Conservation (phyloP, 2,113 vertebrate genomes). For the Archocentrus centrarchus region DNA sequence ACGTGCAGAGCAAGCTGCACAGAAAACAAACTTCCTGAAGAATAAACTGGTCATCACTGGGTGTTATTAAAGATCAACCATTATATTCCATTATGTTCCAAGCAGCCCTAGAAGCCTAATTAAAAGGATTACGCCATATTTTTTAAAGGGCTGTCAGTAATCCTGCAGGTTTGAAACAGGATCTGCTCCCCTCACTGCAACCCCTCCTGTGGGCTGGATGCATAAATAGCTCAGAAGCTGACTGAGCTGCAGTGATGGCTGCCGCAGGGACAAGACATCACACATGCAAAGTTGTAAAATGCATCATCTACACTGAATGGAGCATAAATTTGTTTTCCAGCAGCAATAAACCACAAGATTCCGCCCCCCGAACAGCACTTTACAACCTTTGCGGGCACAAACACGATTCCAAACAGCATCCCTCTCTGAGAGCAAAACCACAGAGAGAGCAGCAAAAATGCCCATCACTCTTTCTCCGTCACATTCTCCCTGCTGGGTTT, state of each 20-base stretch:
- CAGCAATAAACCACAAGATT: neutral
- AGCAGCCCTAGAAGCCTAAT: neutral
- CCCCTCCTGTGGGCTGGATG: slow-evolving; percentile 10
- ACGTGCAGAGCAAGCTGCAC: neutral
- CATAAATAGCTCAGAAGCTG: slow-evolving; percentile 33
- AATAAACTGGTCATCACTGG: rapidly evolving
- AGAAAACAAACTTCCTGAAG: neutral
- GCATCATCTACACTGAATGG: neutral
- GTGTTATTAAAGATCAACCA: neutral
- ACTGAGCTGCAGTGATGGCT: slow-evolving; percentile 51
- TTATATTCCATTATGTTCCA: neutral
- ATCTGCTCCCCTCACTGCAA: slow-evolving; percentile 12
- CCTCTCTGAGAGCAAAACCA: slow-evolving; percentile 7
- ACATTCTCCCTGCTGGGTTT: slow-evolving; percentile 49
- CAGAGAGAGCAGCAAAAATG: neutral
- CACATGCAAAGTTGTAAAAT: slow-evolving; percentile 32
- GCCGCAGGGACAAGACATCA: slow-evolving; percentile 28
- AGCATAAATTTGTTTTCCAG: neutral
- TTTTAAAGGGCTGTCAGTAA: neutral
- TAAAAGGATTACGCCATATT: neutral
- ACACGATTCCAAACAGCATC: neutral
- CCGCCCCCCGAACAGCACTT: neutral
- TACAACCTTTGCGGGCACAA: neutral
- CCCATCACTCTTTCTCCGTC: slow-evolving; percentile 54
- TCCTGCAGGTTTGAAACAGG: neutral